Evolutionary conservation across 2,113 vertebrate species (phyloP), one percentile per base, ranked within the genome.

Genomic region (Axis porcinus): DNA sequence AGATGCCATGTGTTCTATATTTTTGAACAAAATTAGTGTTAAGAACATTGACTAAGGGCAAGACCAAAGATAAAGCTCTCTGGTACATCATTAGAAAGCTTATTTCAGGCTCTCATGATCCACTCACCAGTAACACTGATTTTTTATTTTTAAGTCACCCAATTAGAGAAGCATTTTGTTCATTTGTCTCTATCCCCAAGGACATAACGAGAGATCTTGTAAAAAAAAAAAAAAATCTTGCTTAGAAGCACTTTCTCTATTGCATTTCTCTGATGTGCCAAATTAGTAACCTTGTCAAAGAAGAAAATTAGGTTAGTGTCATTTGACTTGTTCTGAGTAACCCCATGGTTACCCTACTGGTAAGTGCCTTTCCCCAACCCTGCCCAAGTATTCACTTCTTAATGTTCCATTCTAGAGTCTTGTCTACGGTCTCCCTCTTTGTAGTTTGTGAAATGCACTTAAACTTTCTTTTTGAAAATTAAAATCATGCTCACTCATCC

Each of bases 21-120:
- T 55, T 96, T 55, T 83, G 58, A 95, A 88, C 91, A 89, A 78
- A 95, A 83, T 86, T 86, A 85, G 36, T 70, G 30, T 95, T 88
- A 58, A 74, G 67, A 86, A 76, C 30, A 45, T 36, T 28, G 45
- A 81, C 40, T 36, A 88, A 92, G 67, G 52, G 17, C 36, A 85
- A 94, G 55, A 54, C 23, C 52, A 93, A 88, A 85, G 88, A 82
- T 54, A 82, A 97, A 88, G 58, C 50, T 84, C 57, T 92, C 27
- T 76, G 25, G 40, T 28, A 28, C 7, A 60, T 94, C 40, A 82
- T 36, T 33, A 97, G 85, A 87, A 95, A 95, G 84, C 23, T 36
- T 89, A 95, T 50, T 81, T n/a, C 57, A 89, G 83, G 79, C 58
- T 30, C 17, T 43, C 17, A 47, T n/a, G 43, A 76, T 58, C 47